phyloP scores from a whole-genome alignment of 2,797 vertebrate genomes.

The Pseudochirops corinnae region DNA sequence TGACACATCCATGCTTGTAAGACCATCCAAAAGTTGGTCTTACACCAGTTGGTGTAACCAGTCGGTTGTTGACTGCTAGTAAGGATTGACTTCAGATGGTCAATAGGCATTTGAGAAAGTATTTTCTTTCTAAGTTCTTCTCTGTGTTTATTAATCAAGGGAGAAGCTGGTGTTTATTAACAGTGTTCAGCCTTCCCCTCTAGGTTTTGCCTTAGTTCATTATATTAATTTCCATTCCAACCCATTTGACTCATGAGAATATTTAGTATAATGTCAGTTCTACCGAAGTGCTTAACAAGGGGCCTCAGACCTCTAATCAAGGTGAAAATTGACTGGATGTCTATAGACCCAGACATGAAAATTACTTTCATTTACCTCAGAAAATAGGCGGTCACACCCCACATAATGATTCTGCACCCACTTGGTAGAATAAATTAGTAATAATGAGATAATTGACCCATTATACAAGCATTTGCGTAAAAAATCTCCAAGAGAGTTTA shows the following conservation, averaged over 20 bases:
- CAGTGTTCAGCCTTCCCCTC: neutral
- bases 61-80: neutral
- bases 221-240: neutral
- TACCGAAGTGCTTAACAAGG: neutral
- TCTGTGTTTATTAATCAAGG: neutral
- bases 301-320: neutral
- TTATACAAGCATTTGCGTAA: neutral
- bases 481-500: neutral
- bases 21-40: neutral
- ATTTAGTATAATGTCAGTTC: neutral
- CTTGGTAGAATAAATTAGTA: constrained; percentile 41
- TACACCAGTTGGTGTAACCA: neutral
- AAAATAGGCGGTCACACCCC: neutral
- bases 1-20: neutral
- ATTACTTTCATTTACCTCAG: neutral
- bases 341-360: constrained; percentile 10
- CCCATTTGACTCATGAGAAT: neutral
- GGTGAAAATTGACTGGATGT: constrained; percentile 8
- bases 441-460: constrained; percentile 21
- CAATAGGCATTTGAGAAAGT: neutral
- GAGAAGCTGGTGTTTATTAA: neutral
- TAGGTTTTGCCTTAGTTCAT: neutral
- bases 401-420: neutral
- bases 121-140: neutral
- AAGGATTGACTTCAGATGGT: neutral